Evolutionary conservation across 2,888 invertebrate species (phyloP).

Genomic region (Drosophila fulvimacula): DNA sequence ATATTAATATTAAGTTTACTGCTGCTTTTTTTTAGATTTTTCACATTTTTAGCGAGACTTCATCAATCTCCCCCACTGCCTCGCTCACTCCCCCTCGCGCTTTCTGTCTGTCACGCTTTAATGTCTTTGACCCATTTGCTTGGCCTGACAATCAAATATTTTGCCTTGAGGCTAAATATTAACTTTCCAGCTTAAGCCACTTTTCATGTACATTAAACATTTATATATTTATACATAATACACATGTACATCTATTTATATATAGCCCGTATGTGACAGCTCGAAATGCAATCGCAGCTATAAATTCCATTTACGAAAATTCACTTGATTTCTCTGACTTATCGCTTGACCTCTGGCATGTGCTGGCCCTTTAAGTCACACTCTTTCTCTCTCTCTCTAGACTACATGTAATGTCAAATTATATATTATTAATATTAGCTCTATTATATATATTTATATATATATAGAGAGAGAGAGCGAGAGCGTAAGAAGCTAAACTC

Average conservation of each 20-base stretch:
- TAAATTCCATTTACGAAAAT: constrained; percentile 70
- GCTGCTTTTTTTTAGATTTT: background rate
- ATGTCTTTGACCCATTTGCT: constrained; percentile 63
- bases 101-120: constrained; percentile 21
- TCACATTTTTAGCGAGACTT: background rate
- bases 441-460: no score
- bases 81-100: background rate
- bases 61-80: background rate
- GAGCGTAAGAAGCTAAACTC: background rate
- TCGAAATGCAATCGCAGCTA: constrained; percentile 73
- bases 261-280: constrained; percentile 21
- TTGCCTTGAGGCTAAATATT: constrained; percentile 63
- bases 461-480: no score
- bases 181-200: constrained; percentile 51
- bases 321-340: constrained; percentile 35
- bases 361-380: background rate
- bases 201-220: constrained; percentile 11
- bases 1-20: background rate
- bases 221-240: background rate
- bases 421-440: background rate
- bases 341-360: background rate
- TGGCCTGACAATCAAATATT: constrained; percentile 43
- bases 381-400: background rate
- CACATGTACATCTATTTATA: background rate
- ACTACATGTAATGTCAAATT: background rate